These are phyloP conservation scores for Spisula solida DNA, from an alignment of 2,888 invertebrate genomes.

Conservation along the genomic window DNA sequence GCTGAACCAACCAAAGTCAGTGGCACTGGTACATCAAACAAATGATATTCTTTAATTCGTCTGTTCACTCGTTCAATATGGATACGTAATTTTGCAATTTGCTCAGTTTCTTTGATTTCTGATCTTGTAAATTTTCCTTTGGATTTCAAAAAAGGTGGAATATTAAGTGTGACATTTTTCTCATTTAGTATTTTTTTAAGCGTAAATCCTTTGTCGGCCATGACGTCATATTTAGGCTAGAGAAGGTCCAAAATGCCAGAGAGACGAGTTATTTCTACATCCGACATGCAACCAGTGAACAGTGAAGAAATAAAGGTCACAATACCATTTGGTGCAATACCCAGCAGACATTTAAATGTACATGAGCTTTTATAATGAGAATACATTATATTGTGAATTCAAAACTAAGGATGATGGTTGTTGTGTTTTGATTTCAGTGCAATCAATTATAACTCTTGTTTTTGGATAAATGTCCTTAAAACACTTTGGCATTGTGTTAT, in stretches of 20 bases:
- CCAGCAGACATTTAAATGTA: slow-evolving; percentile 45
- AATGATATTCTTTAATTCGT: slow-evolving; percentile 56
- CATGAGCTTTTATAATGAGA: slow-evolving; percentile 37
- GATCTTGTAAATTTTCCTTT: slow-evolving; percentile 13
- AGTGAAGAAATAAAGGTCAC: slow-evolving; percentile 18
- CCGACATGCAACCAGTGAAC: slow-evolving; percentile 46
- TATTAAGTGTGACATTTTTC: slow-evolving; percentile 24
- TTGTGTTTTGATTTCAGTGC: slow-evolving; percentile 36
- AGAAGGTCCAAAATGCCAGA: slow-evolving; percentile 53
- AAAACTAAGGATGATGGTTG: slow-evolving; percentile 39
- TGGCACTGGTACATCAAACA: slow-evolving; percentile 55
- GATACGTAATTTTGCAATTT: slow-evolving; percentile 30
- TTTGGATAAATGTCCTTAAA: slow-evolving; percentile 41
- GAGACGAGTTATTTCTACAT: slow-evolving; percentile 60
- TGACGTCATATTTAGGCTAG: slow-evolving; percentile 53
- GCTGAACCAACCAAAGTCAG: slow-evolving; percentile 53
- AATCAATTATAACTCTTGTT: slow-evolving; percentile 53
- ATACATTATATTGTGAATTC: slow-evolving; percentile 42
- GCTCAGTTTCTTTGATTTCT: slow-evolving; percentile 43
- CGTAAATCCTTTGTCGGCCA: slow-evolving; percentile 62
- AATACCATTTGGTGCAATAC: slow-evolving; percentile 33
- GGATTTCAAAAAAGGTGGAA: slow-evolving; percentile 8
- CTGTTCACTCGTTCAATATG: slow-evolving; percentile 44
- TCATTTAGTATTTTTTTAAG: slow-evolving; percentile 45
- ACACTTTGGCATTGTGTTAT: slow-evolving; percentile 53